A percentile compares a stretch with the other conserved stretches of the same genome.
Evolutionary conservation across 2,888 invertebrate genomes (phyloP).

Genomic region (Malthinus flaveolus): DNA sequence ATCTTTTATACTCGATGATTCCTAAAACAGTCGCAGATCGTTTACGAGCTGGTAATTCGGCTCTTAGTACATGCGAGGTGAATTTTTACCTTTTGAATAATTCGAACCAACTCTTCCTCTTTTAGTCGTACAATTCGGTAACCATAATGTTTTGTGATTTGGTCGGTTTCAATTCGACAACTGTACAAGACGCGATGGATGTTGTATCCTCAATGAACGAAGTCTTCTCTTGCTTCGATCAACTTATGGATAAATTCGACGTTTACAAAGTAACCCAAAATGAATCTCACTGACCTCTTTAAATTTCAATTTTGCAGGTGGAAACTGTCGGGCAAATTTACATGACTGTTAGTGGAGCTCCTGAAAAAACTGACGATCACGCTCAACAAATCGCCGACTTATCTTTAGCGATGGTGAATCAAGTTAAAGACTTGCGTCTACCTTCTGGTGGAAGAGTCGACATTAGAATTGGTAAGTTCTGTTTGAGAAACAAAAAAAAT

Average conservation of each 20-base stretch:
- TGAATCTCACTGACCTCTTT: background rate
- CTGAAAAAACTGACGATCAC: slow-evolving; percentile 74
- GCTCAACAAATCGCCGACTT: slow-evolving; percentile 78
- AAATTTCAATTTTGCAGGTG: slow-evolving; percentile 61
- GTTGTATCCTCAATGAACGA: slow-evolving; percentile 84
- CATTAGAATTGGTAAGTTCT: slow-evolving; percentile 63
- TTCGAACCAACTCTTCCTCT: slow-evolving; percentile 4
- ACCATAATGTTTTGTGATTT: slow-evolving; percentile 81
- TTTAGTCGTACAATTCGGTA: slow-evolving; percentile 74
- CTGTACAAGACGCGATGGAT: slow-evolving; percentile 70
- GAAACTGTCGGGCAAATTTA: slow-evolving; percentile 92
- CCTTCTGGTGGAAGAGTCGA: slow-evolving; percentile 63
- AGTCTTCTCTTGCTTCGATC: slow-evolving; percentile 83
- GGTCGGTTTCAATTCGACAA: slow-evolving; percentile 61
- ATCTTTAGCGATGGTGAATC: slow-evolving; percentile 72
- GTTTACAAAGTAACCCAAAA: slow-evolving; percentile 76
- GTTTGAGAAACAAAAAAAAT: no score
- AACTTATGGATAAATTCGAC: slow-evolving; percentile 78
- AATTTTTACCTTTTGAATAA: background rate
- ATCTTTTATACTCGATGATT: slow-evolving; percentile 89
- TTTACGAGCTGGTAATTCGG: slow-evolving; percentile 73
- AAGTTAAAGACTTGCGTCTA: slow-evolving; percentile 67
- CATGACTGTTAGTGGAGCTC: slow-evolving; percentile 90
- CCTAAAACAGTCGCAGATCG: slow-evolving; percentile 83
- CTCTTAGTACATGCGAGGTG: slow-evolving; percentile 80